Evolutionary conservation across 2,797 vertebrate genomes (phyloP), one percentile per base, ranked within the genome.

Genomic region (Clarias platycephalus): DNA sequence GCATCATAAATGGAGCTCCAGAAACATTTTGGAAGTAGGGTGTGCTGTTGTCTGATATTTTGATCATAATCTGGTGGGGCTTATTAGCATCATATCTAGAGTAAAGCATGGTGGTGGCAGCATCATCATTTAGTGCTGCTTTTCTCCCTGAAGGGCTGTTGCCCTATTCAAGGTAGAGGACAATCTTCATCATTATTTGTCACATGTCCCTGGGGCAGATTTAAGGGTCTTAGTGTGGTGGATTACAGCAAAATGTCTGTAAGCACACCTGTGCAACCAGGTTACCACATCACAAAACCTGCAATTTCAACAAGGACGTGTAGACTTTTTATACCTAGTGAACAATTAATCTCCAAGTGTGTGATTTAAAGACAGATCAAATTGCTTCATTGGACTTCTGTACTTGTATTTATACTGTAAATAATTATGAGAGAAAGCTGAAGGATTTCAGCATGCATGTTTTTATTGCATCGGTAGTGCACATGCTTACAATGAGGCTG

Each of bases 401-500:
- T 26, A 49, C 6, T 24, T 80, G 20, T 44, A 37, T 62, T 72
- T 62, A 49, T 31, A 44, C 5, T 64, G 44, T 13, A 64, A 44
- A 57, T 31, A 40, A 34, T n/a, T n/a, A 78, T n/a, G 24, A 40
- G 22, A 75, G 18, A 37, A 18, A 62, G 15, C 34, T 10, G 57
- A 34, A 62, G 72, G 66, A 26, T 28, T 79, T 31, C 44, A 57
- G 58, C n/a, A 82, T 77, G 55, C 63, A 67, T 78, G 26, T 28
- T 79, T 79, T 77, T 20, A 62, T 26, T 64, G 66, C 40, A 31
- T 80, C 58, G 58, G 40, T 68, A 68, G 55, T 72, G 63, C 31
- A 82, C 26, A 58, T 72, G 78, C 34, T 83, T 71, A 64, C 66
- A 62, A 53, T 79, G 55, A 79, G 63, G 28, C 63, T 77, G 49